Base-by-base conservation (phyloP, 2,888 invertebrate species). In the Tethea ocularis region DNA sequence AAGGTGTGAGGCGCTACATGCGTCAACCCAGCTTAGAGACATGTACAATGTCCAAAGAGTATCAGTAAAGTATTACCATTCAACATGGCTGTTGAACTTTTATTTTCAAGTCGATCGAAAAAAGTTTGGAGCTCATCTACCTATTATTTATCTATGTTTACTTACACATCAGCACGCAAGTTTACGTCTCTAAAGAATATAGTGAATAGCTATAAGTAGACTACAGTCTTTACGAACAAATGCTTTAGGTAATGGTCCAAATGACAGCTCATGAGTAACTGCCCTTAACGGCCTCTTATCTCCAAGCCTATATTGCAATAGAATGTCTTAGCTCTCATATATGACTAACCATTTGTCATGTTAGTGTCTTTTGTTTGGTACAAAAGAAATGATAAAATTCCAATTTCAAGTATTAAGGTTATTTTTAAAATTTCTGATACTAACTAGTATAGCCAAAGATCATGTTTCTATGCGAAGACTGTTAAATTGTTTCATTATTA, bases 231-330 rank as follows among this genome's bases (percentile, higher is more conserved):
- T 33, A 66, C 51, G 41, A 51, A 56, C 61, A 61, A 66, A 62
- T 66, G 60, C 59, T 58, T 61, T 60, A 62, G 62, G 57, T 72
- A 72, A 72, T 70, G 68, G 70, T 33, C 62, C 66, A 24, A 60
- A 26, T 66, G 72, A 64, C 71, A 66, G 66, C 55, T n/a, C 60
- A 65, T 72, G 70, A 72, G 56, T 60, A 63, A 70, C 63, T 57
- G 55, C 59, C 54, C 56, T 66, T 63, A 67, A 67, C 72, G 63
- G n/a, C 29, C 56, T 22, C 60, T 61, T 67, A 69, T 72, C 67
- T 68, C 52, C 24, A 36, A 57, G 65, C 54, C 53, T 61, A 61
- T 68, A 62, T 66, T 66, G 58, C 71, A 71, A 62, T 68, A 62
- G 61, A 63, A 59, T 56, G 46, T 59, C 56, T 54, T 56, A 62